phyloP scores from a whole-genome alignment of 1,140 invertebrate genomes.

The Zaprionus inermis region DNA sequence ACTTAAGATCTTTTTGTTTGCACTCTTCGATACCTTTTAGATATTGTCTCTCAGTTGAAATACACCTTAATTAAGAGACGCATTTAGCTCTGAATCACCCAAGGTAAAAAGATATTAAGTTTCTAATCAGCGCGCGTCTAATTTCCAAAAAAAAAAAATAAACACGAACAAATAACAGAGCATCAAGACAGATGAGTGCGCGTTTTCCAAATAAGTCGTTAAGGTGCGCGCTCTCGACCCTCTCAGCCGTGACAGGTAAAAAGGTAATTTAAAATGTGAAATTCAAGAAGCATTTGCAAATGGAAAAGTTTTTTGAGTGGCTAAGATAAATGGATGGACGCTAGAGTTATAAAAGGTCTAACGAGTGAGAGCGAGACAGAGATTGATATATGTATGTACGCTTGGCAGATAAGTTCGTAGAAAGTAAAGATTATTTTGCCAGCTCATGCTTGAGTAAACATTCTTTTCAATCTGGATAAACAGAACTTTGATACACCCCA shows the following conservation, averaged over 20 bases:
- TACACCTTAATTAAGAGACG: background rate
- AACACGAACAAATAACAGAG: slow-evolving; percentile 21
- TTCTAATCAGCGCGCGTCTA: slow-evolving; percentile 19
- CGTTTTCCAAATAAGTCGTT: slow-evolving; percentile 41
- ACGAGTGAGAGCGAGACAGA: background rate
- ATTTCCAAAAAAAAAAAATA: slow-evolving; percentile 21
- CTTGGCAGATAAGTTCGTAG: slow-evolving; percentile 17
- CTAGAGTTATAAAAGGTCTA: slow-evolving; percentile 25
- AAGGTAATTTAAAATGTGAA: slow-evolving; percentile 28
- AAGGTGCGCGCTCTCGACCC: background rate
- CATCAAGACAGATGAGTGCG: slow-evolving; percentile 14
- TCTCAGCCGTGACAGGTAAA: slow-evolving; percentile 35
- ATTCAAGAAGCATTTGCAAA: slow-evolving; percentile 25
- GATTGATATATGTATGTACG: slow-evolving; percentile 3
- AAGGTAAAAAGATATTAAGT: slow-evolving; percentile 11
- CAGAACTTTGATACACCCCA: background rate
- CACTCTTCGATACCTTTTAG: background rate
- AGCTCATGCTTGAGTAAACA: slow-evolving; percentile 29
- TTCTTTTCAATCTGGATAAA: background rate
- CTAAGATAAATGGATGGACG: slow-evolving; percentile 21
- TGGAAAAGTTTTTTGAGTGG: slow-evolving; percentile 23
- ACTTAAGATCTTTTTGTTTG: background rate
- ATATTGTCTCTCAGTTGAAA: background rate
- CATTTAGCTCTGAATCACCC: background rate
- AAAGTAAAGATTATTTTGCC: slow-evolving; percentile 7